phyloP scores from a whole-genome alignment of 2,113 vertebrate genomes.

The Urocolius indicus region DNA sequence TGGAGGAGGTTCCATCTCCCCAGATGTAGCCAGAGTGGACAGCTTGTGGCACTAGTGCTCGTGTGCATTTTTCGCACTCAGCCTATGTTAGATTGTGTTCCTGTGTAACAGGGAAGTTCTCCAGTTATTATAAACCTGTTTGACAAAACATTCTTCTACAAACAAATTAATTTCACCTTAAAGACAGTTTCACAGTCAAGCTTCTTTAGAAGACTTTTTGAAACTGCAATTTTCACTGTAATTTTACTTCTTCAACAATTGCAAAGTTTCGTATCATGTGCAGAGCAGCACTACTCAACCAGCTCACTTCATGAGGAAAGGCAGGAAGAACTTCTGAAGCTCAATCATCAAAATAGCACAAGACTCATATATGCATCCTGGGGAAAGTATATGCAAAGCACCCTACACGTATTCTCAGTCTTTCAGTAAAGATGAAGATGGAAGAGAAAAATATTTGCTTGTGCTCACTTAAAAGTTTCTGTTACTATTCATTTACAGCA shows the following conservation, averaged over 20 bases:
- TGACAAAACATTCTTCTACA: background rate
- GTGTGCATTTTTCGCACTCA: background rate
- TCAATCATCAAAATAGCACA: background rate
- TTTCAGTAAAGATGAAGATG: background rate
- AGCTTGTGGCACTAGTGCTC: background rate
- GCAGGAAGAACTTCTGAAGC: background rate
- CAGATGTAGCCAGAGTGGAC: background rate
- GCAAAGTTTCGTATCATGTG: background rate
- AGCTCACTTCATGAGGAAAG: background rate
- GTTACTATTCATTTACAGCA: background rate
- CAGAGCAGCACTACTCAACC: background rate
- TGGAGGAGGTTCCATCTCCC: background rate
- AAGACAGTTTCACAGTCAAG: background rate
- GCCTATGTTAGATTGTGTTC: too few relatives aligned
- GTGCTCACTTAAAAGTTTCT: background rate
- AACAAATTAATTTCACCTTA: background rate
- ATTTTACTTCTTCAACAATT: background rate
- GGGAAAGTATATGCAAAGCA: slow-evolving; percentile 35
- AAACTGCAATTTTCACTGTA: background rate
- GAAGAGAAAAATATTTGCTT: background rate
- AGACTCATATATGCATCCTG: background rate
- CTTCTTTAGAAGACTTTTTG: background rate
- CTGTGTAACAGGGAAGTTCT: background rate
- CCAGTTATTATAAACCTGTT: background rate
- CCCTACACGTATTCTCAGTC: background rate